phyloP scores from a whole-genome alignment of 2,888 invertebrate genomes.

The Priocnemis perturbator region DNA sequence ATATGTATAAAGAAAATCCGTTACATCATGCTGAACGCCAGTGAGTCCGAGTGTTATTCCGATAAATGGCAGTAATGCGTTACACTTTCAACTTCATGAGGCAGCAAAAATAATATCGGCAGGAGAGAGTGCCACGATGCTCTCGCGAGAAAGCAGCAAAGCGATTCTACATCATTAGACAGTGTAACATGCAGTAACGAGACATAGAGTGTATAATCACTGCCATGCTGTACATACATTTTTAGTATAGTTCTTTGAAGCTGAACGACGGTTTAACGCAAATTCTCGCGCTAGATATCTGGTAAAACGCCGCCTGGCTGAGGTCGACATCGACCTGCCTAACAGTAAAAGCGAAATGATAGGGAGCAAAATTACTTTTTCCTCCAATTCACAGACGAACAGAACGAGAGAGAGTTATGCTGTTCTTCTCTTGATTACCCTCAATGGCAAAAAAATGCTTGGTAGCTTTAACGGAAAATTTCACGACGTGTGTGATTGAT shows the following conservation, averaged over 20 bases:
- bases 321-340: constrained; percentile 23
- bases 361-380: background rate
- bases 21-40: background rate
- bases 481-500: constrained; percentile 17
- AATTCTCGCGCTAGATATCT: constrained; percentile 33
- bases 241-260: constrained; percentile 59
- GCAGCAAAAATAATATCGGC: background rate
- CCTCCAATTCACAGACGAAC: background rate
- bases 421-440: constrained; percentile 22
- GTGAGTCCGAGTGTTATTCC: background rate
- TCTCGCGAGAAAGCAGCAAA: constrained; percentile 14
- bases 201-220: constrained; percentile 69
- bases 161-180: constrained; percentile 24
- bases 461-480: constrained; percentile 29
- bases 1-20: background rate
- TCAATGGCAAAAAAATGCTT: constrained; percentile 24
- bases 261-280: constrained; percentile 41
- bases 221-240: constrained; percentile 72
- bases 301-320: constrained; percentile 32
- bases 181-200: constrained; percentile 52
- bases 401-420: background rate
- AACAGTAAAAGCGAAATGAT: constrained; percentile 15
- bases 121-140: background rate
- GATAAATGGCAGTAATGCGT: constrained; percentile 9
- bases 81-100: constrained; percentile 14